A percentile compares a stretch with the other conserved stretches of the same genome.
phyloP scores from a whole-genome alignment of 92 coral and sea anemone species.

The Isaurus tuberculatus region DNA sequence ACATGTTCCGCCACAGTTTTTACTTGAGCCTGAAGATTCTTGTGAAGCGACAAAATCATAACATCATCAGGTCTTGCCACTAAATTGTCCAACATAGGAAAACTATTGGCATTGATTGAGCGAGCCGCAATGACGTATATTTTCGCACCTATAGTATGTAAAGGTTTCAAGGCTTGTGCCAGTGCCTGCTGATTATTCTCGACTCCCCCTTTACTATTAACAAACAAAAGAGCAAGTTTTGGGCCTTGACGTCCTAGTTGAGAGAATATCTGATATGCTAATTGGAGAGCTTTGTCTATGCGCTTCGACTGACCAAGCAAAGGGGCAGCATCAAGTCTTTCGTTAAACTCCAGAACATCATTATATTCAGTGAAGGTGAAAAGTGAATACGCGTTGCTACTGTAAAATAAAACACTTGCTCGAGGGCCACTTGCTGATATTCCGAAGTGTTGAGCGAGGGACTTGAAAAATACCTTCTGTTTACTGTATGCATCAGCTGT shows the following conservation, averaged over 20 bases:
- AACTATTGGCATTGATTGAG: slow-evolving; percentile 47
- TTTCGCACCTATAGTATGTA: slow-evolving; percentile 61
- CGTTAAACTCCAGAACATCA: slow-evolving; percentile 22
- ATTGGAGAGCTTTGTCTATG: slow-evolving; percentile 37
- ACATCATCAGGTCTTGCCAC: slow-evolving; percentile 70
- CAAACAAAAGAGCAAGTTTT: slow-evolving; percentile 25
- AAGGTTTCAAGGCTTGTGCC: slow-evolving; percentile 54
- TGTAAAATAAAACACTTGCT: slow-evolving; percentile 41
- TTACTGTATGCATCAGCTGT: neutral
- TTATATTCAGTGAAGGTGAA: slow-evolving; percentile 32
- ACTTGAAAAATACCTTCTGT: slow-evolving; percentile 10
- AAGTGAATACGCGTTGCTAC: slow-evolving; percentile 28
- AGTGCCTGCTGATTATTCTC: slow-evolving; percentile 38
- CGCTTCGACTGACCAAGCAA: slow-evolving; percentile 28
- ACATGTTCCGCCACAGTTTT: slow-evolving; percentile 38
- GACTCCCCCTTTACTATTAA: neutral
- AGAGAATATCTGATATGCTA: slow-evolving; percentile 24
- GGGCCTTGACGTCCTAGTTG: slow-evolving; percentile 43
- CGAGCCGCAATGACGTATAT: slow-evolving; percentile 74
- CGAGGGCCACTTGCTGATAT: slow-evolving; percentile 38
- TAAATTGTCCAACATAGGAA: slow-evolving; percentile 48
- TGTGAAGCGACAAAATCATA: slow-evolving; percentile 45
- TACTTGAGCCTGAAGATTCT: slow-evolving; percentile 5
- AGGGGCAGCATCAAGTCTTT: slow-evolving; percentile 32
- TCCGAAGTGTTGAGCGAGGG: neutral